Percentiles rank a stretch among this genome's conserved stretches.
phyloP scores from a whole-genome alignment of 2,888 invertebrate species.

The Dasysyrphus tricinctus region DNA sequence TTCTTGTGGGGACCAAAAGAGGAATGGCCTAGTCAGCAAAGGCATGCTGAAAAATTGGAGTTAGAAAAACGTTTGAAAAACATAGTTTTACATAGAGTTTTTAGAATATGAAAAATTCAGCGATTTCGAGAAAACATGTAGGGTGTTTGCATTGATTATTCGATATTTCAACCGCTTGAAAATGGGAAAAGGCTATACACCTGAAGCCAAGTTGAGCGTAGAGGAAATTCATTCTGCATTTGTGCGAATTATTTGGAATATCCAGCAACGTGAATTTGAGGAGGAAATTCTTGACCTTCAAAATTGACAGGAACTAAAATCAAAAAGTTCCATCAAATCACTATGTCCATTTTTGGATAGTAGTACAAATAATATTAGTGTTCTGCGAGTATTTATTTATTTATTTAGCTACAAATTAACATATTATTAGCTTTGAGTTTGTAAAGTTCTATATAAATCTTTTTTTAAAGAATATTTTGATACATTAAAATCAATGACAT shows the following conservation, averaged over 20 bases:
- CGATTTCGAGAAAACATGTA: not conserved
- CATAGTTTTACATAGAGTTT: not conserved
- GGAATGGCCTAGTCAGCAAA: not conserved
- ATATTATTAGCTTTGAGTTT: no score
- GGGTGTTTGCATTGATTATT: not conserved
- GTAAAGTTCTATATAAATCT: no score
- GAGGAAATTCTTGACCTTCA: not conserved
- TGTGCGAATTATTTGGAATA: not conserved
- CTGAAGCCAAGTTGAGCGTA: not conserved
- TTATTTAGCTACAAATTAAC: no score
- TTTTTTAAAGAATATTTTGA: no score
- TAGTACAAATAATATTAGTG: not conserved
- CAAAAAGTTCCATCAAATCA: not conserved
- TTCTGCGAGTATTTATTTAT: no score
- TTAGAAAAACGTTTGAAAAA: not conserved
- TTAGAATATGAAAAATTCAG: not conserved
- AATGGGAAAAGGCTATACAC: not conserved
- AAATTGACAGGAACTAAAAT: not conserved
- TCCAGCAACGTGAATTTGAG: not conserved
- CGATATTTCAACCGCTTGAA: constrained; percentile 4
- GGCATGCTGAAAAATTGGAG: not conserved
- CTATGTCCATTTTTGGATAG: not conserved
- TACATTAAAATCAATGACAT: no score
- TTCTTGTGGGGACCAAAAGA: not conserved
- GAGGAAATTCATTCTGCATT: not conserved